phyloP scores from a whole-genome alignment of 2,113 vertebrate genomes.

The Platysteira castanea region DNA sequence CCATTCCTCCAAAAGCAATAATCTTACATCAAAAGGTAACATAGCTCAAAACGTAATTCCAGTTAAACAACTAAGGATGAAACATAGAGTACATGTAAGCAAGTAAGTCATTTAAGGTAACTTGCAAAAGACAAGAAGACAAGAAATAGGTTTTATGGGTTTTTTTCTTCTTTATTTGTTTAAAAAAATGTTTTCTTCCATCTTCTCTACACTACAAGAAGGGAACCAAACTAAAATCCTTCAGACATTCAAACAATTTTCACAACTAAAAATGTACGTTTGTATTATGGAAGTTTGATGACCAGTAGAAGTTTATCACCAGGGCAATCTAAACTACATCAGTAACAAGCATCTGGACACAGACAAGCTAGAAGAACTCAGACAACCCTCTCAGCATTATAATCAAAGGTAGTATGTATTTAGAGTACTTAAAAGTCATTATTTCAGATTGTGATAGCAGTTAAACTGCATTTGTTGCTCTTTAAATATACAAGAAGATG shows the following conservation, averaged over 20 bases:
- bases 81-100: not conserved
- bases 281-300: not conserved
- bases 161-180: not conserved
- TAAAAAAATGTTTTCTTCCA: not conserved
- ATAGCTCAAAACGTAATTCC: not conserved
- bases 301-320: not conserved
- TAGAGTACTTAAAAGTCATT: not conserved
- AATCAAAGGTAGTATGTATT: not conserved
- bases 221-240: not conserved
- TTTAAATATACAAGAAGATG: not conserved
- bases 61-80: not conserved
- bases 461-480: not conserved
- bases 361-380: not conserved
- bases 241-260: not conserved
- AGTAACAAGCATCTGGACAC: not conserved
- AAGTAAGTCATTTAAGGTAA: not conserved
- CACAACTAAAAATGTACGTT: not conserved
- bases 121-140: not conserved
- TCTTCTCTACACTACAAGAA: not conserved
- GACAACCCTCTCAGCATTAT: not conserved
- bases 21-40: not conserved
- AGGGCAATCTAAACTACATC: not conserved
- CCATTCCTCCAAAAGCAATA: not conserved
- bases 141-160: not conserved
- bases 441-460: not conserved